Percentiles rank a stretch among this genome's conserved stretches.
Evolutionary conservation across 2,113 vertebrate species (phyloP).

Genomic region (Aviceda subcristata): DNA sequence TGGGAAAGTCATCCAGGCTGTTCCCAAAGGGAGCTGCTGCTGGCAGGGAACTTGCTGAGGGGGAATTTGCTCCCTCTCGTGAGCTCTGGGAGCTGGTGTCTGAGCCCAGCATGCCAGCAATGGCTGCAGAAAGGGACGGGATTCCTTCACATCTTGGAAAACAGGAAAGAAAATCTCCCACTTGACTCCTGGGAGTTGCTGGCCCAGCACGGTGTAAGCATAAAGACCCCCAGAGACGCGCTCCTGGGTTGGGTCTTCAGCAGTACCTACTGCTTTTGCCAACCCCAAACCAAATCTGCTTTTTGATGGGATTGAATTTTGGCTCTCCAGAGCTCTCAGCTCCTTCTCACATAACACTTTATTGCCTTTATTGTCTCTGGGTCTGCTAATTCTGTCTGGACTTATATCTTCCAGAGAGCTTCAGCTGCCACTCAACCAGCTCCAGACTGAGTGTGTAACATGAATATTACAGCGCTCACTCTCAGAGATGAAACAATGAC

Average conservation of each 20-base stretch:
- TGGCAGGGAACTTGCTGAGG: neutral
- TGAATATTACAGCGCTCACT: fast-evolving
- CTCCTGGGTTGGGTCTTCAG: fast-evolving
- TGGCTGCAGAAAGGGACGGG: neutral
- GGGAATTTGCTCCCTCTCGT: conserved; percentile 26
- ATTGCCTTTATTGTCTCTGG: neutral
- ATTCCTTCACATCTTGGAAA: neutral
- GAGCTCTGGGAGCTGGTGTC: neutral
- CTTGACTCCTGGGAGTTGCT: neutral
- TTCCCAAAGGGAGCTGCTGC: neutral
- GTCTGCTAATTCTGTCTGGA: neutral
- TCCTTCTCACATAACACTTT: neutral
- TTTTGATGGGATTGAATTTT: fast-evolving
- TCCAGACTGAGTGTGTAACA: neutral
- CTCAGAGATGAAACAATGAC: fast-evolving
- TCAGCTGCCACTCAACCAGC: neutral
- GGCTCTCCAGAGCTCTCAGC: neutral
- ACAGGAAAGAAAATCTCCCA: fast-evolving
- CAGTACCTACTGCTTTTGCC: fast-evolving
- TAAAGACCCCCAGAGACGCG: fast-evolving
- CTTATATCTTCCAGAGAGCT: neutral
- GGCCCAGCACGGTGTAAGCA: fast-evolving
- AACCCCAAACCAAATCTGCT: neutral
- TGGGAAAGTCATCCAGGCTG: fast-evolving
- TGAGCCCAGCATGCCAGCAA: neutral